Base-by-base conservation (phyloP, 1,140 invertebrate species). In the Tigriopus japonicus region DNA sequence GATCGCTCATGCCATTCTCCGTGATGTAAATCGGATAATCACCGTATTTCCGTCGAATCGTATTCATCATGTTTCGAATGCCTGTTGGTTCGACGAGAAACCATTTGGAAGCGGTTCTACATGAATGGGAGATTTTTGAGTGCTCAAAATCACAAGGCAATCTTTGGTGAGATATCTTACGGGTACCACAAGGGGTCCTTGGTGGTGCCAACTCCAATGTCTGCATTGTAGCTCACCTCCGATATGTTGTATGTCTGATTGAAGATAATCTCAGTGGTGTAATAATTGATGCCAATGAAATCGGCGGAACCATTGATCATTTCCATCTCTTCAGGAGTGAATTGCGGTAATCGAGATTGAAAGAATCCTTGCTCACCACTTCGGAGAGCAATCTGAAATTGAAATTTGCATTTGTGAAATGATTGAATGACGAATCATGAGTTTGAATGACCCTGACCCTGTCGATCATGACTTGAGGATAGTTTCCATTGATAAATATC, bases 1-100 rank as follows among this genome's bases (percentile, higher is more conserved):
- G 64, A 70, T 74, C 75, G 56, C 70, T 75, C n/a, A 69, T 76
- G 19, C 84, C 84, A 67, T 85, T 86, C 74, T 86, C 84, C 0
- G 81, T 81, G 1, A 87, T 72, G 7, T 81, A 71, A 1, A 85
- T 71, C 14, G 71, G 65, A 68, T 81, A 79, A 9, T 35, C 28
- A 65, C 83, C 86, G 9, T 74, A 69, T 0, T 72, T 67, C 21
- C 21, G n/a, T 15, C 45, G n/a, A 15, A 49, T 15, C 45, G n/a
- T 17, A 21, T 21, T 49, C 45, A 49, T 49, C n/a, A 49, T 15
- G 6, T 49, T 49, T 15, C 45, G 45, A 15, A 49, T 49, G 45
- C 45, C 45, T 6, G 21, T 17, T 15, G 45, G 45, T 6, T 15
- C 21, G 5, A 49, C 45, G 6, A 2, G n/a, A 21, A 49, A 21